Evolutionary conservation across 1,140 invertebrate genomes (phyloP).

Genomic region (Rhagoletis pomonella): DNA sequence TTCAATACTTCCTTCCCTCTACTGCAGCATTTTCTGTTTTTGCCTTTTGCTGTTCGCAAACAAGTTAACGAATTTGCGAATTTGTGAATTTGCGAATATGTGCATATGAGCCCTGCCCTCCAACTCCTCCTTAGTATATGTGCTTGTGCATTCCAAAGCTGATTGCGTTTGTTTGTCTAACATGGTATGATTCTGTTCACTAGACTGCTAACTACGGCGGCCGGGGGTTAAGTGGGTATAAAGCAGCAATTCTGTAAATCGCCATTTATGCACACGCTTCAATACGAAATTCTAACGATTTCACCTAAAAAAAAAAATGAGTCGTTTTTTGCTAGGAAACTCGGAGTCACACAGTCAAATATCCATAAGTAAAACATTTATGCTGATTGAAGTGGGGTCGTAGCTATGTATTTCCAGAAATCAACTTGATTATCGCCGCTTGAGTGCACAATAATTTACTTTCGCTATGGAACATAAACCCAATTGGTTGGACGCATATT

Average conservation of each 20-base stretch:
- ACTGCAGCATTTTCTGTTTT: not conserved
- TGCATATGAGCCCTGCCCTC: not conserved
- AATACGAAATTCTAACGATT: not conserved
- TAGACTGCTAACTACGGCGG: not conserved
- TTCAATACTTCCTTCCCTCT: not conserved
- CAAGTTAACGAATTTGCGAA: conserved; percentile 32
- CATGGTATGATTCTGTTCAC: not conserved
- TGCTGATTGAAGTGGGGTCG: conserved; percentile 18
- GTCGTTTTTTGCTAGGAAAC: not conserved
- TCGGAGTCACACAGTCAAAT: not conserved
- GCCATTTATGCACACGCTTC: conserved; percentile 35
- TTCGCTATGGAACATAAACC: not conserved
- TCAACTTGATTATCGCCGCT: conserved; percentile 41
- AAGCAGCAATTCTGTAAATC: conserved; percentile 36
- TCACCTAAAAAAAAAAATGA: not conserved
- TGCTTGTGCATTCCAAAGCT: not conserved
- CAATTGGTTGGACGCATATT: too few species aligned
- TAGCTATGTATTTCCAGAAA: conserved; percentile 27
- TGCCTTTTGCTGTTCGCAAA: conserved; percentile 16
- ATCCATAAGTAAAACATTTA: not conserved
- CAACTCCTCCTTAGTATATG: not conserved
- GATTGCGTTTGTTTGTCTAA: not conserved
- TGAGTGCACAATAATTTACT: conserved; percentile 47
- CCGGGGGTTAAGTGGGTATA: conserved; percentile 20
- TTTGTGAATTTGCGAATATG: not conserved